Percentiles rank a stretch among this genome's conserved stretches.
Evolutionary conservation across 2,797 vertebrate species (phyloP).

Genomic region (Anolis apletophallus): DNA sequence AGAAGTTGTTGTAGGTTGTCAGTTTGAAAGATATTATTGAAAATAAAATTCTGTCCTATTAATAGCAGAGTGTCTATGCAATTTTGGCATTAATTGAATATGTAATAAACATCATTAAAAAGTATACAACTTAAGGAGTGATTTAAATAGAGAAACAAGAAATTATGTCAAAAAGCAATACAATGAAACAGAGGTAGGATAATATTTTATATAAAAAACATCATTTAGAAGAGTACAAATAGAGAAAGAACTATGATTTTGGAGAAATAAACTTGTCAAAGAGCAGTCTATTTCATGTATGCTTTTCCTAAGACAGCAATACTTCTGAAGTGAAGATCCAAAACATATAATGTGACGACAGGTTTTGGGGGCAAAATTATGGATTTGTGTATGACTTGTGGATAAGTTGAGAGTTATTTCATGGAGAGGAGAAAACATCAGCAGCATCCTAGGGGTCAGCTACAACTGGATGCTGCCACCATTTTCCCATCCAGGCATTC

Average conservation of each 20-base stretch:
- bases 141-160: neutral
- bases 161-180: neutral
- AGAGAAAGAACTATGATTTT: slow-evolving; percentile 1
- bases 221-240: neutral
- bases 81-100: neutral
- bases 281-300: neutral
- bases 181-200: neutral
- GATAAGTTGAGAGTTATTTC: too few species aligned
- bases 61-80: neutral
- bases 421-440: too few species aligned
- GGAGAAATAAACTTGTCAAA: neutral
- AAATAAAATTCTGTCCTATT: neutral
- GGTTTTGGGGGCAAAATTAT: too few species aligned
- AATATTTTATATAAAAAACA: neutral
- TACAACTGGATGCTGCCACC: too few species aligned
- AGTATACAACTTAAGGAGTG: neutral
- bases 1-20: neutral
- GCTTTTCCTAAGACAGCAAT: neutral
- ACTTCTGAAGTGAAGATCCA: neutral
- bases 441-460: too few species aligned
- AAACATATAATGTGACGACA: too few species aligned
- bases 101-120: neutral
- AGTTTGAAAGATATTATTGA: neutral
- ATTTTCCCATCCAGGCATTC: too few species aligned
- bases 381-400: too few species aligned